Evolutionary conservation across 1,140 invertebrate genomes (phyloP), one percentile per base, ranked within the genome.

Genomic region (Kradibia gibbosae): DNA sequence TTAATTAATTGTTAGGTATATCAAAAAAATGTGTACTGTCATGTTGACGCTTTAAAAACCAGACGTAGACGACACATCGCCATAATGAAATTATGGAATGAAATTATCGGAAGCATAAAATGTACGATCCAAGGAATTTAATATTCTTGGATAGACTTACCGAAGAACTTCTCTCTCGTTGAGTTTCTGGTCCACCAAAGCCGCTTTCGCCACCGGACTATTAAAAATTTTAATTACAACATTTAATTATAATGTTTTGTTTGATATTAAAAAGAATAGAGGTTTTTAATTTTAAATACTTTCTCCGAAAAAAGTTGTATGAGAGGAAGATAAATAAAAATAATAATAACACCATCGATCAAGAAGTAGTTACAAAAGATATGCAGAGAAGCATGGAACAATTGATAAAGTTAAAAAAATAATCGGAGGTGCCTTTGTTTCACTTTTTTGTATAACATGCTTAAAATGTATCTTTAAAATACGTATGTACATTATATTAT

Each of bases 331-430:
- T n/a, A n/a, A n/a, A n/a, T n/a, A n/a, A n/a, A n/a, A n/a, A n/a
- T n/a, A n/a, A n/a, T n/a, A n/a, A n/a, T n/a, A n/a, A n/a, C n/a
- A n/a, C n/a, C n/a, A 45, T 45, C 42, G 42, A 45, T 45, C 13
- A 45, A 45, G 42, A 45, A 45, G n/a, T 89, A 93, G 92, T 93
- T 93, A 92, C 94, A 48, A 48, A 48, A 94, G 87, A 93, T 91
- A 92, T 94, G 88, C 80, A 78, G 83, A 83, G 84, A 87, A 88
- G 84, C 84, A 50, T 84, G 83, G 78, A 86, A 83, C n/a, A n/a
- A n/a, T n/a, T n/a, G n/a, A n/a, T n/a, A n/a, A n/a, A n/a, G n/a
- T n/a, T 72, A 72, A 82, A 86, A 86, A 87, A 84, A 83, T 48
- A 84, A 86, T 36, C 85, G 83, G 77, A 86, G 80, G 81, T 84